Evolutionary conservation across 2,888 invertebrate genomes (phyloP).

Genomic region (Mesopsocus fuscifrons): DNA sequence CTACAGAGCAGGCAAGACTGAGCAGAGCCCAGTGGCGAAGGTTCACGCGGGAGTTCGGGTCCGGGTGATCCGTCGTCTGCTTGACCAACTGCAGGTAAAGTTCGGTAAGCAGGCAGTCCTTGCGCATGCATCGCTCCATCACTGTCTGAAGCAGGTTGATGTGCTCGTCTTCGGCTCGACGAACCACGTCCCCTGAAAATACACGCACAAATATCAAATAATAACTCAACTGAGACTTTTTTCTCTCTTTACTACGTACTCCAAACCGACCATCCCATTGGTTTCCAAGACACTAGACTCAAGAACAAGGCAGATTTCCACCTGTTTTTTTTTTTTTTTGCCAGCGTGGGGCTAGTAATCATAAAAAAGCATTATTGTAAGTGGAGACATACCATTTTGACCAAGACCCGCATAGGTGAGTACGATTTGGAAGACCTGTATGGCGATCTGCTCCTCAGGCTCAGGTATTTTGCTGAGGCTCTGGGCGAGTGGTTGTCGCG

Average conservation of each 20-base stretch:
- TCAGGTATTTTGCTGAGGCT: slow-evolving; percentile 70
- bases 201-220: slow-evolving; percentile 24
- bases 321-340: too few relatives aligned
- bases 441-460: slow-evolving; percentile 65
- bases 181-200: slow-evolving; percentile 39
- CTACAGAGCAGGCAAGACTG: slow-evolving; percentile 58
- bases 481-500: slow-evolving; percentile 57
- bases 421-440: slow-evolving; percentile 76
- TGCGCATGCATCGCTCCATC: slow-evolving; percentile 79
- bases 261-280: too few relatives aligned
- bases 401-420: slow-evolving; percentile 75
- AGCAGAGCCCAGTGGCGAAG: slow-evolving; percentile 84
- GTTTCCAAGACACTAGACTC: too few relatives aligned
- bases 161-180: slow-evolving; percentile 67
- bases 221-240: not conserved
- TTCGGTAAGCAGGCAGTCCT: slow-evolving; percentile 72
- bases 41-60: slow-evolving; percentile 72
- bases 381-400: slow-evolving; percentile 46
- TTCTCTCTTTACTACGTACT: too few relatives aligned
- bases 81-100: slow-evolving; percentile 82
- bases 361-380: too few relatives aligned
- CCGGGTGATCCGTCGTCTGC: slow-evolving; percentile 77
- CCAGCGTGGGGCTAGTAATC: too few relatives aligned
- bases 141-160: slow-evolving; percentile 74
- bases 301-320: too few relatives aligned